phyloP scores from a whole-genome alignment of 2,113 vertebrate species.

The Phainopepla nitens region DNA sequence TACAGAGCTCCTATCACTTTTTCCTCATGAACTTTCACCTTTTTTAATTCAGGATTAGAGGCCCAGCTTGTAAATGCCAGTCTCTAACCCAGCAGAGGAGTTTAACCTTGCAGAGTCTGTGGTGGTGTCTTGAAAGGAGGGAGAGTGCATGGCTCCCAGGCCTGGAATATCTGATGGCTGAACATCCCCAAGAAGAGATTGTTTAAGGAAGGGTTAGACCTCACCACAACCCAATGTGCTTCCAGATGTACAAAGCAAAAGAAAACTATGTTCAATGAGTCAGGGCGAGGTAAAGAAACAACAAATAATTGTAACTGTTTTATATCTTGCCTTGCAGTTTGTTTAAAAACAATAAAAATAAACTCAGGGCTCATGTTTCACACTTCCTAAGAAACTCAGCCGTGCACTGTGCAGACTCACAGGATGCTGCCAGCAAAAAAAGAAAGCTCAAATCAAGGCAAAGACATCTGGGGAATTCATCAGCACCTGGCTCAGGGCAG shows the following conservation, averaged over 20 bases:
- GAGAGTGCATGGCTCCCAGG: not conserved
- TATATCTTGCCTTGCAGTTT: not conserved
- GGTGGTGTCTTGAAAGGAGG: not conserved
- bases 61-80: not conserved
- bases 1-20: not conserved
- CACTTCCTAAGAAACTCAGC: not conserved
- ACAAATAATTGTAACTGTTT: not conserved
- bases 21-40: not conserved
- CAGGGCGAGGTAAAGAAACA: not conserved
- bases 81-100: not conserved
- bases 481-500: slow-evolving; percentile 1
- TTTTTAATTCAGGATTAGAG: not conserved
- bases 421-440: not conserved
- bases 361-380: not conserved
- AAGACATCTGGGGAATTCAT: slow-evolving; percentile 26
- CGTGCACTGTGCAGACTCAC: not conserved
- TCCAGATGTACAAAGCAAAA: not conserved
- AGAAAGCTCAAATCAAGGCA: not conserved
- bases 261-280: not conserved
- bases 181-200: not conserved
- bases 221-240: not conserved
- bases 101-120: not conserved
- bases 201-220: not conserved
- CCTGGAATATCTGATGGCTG: not conserved
- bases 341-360: not conserved